Evolutionary conservation across 1,140 invertebrate genomes (phyloP).

Genomic region (Zelostemma sp.): DNA sequence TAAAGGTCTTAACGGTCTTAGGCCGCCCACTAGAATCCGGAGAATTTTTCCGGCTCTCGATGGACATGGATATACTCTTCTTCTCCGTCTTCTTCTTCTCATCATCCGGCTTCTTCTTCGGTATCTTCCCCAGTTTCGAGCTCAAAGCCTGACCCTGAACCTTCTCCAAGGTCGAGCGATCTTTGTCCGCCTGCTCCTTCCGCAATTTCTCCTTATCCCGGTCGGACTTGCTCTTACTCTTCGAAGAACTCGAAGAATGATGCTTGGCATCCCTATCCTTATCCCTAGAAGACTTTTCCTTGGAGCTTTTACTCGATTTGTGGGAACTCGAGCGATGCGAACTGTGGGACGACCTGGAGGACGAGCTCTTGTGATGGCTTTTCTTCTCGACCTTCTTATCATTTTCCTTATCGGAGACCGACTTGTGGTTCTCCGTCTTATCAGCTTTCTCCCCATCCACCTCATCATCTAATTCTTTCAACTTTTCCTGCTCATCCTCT

Average conservation of each 20-base stretch:
- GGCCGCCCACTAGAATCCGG: slow-evolving; percentile 74
- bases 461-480: slow-evolving; percentile 52
- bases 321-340: slow-evolving; percentile 66
- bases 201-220: slow-evolving; percentile 66
- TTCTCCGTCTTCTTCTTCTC: slow-evolving; percentile 65
- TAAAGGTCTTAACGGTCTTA: slow-evolving; percentile 90
- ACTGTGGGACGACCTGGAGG: slow-evolving; percentile 64
- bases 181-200: slow-evolving; percentile 75
- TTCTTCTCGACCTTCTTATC: slow-evolving; percentile 64
- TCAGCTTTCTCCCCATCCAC: slow-evolving; percentile 52
- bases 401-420: slow-evolving; percentile 65
- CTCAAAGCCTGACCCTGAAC: slow-evolving; percentile 75
- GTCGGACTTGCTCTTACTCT: slow-evolving; percentile 63
- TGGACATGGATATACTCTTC: slow-evolving; percentile 84
- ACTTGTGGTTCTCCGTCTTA: slow-evolving; percentile 55
- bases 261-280: slow-evolving; percentile 64
- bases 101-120: slow-evolving; percentile 70
- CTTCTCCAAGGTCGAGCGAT: slow-evolving; percentile 78
- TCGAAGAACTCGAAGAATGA: slow-evolving; percentile 55
- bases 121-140: slow-evolving; percentile 80
- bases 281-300: slow-evolving; percentile 64
- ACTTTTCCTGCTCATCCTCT: slow-evolving; percentile 21
- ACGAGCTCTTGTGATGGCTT: slow-evolving; percentile 67
- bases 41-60: slow-evolving; percentile 80
- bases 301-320: slow-evolving; percentile 56